phyloP scores from a whole-genome alignment of 2,888 invertebrate genomes.

The Brachypterus glaber region DNA sequence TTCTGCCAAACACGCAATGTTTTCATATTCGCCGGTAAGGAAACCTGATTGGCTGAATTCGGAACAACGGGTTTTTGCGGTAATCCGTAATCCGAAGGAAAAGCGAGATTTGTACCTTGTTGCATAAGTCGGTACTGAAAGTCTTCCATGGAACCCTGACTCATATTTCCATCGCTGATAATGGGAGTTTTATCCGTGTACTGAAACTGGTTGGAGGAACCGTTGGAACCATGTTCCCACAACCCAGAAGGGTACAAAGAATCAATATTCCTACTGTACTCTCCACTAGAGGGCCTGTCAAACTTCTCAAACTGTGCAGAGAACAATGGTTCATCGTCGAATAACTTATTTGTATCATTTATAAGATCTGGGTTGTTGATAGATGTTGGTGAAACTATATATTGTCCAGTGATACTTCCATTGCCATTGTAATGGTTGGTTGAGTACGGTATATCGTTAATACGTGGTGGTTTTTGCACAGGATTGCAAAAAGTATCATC shows the following conservation, averaged over 20 bases:
- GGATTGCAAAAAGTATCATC: conserved; percentile 51
- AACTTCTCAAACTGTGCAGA: conserved; percentile 29
- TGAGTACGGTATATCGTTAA: conserved; percentile 59
- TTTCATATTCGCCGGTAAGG: conserved; percentile 55
- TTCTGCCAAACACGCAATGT: conserved; percentile 82
- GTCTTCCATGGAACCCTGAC: conserved; percentile 54
- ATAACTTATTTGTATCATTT: conserved; percentile 66
- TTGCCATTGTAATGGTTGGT: conserved; percentile 60
- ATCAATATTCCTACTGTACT: conserved; percentile 66
- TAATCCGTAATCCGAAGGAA: conserved; percentile 71
- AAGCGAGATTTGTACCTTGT: conserved; percentile 42
- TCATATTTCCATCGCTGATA: conserved; percentile 53
- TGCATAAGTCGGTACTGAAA: conserved; percentile 50
- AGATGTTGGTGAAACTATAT: conserved; percentile 65
- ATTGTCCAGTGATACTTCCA: conserved; percentile 55
- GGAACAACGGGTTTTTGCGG: conserved; percentile 43
- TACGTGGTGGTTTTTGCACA: conserved; percentile 60
- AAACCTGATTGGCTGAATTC: conserved; percentile 39
- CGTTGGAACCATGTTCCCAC: conserved; percentile 54
- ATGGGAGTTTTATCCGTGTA: conserved; percentile 70
- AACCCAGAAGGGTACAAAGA: conserved; percentile 71
- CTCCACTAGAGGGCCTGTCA: conserved; percentile 59
- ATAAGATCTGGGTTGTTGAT: conserved; percentile 79
- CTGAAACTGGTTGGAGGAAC: conserved; percentile 48
- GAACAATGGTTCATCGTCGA: conserved; percentile 43